Conservation (phyloP, 2,888 invertebrate genomes). For the Eumerus sabulonum region DNA sequence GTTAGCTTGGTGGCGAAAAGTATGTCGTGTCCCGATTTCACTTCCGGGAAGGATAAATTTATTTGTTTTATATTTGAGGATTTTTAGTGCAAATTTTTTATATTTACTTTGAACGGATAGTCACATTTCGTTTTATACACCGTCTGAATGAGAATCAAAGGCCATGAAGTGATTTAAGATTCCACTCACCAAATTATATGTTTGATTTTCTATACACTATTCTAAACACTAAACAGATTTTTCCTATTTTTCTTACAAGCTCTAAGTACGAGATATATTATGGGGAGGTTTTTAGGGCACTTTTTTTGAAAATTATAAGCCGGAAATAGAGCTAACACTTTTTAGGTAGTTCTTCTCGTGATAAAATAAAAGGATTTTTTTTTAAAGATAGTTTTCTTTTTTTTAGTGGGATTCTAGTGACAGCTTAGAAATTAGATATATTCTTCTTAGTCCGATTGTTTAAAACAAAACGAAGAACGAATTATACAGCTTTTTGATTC, state of each 20-base stretch:
- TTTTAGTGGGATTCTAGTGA: too few species aligned
- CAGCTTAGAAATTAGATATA: constrained; percentile 18
- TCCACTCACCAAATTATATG: constrained; percentile 5
- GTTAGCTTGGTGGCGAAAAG: constrained; percentile 52
- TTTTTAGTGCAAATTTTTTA: constrained; percentile 59
- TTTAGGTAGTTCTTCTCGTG: constrained; percentile 56
- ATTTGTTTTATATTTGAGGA: constrained; percentile 16
- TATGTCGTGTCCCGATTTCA: constrained; percentile 28
- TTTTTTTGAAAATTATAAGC: constrained; percentile 3
- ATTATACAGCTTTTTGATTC: constrained; percentile 92
- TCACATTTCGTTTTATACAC: constrained; percentile 54
- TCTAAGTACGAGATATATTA: constrained; percentile 50
- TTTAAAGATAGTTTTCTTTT: neutral
- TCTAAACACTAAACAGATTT: constrained; percentile 18
- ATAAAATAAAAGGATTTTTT: constrained; percentile 2
- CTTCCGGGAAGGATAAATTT: constrained; percentile 58
- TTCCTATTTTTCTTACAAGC: constrained; percentile 35
- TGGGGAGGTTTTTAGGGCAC: constrained; percentile 44
- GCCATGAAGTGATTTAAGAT: constrained; percentile 44
- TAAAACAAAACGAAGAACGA: constrained; percentile 93
- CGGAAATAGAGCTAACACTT: constrained; percentile 15
- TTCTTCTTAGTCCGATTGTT: constrained; percentile 74
- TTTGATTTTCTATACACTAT: constrained; percentile 2
- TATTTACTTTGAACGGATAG: constrained; percentile 20
- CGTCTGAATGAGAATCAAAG: constrained; percentile 23